phyloP scores from a whole-genome alignment of 2,888 invertebrate genomes.

The Caenorhabditis wallacei region DNA sequence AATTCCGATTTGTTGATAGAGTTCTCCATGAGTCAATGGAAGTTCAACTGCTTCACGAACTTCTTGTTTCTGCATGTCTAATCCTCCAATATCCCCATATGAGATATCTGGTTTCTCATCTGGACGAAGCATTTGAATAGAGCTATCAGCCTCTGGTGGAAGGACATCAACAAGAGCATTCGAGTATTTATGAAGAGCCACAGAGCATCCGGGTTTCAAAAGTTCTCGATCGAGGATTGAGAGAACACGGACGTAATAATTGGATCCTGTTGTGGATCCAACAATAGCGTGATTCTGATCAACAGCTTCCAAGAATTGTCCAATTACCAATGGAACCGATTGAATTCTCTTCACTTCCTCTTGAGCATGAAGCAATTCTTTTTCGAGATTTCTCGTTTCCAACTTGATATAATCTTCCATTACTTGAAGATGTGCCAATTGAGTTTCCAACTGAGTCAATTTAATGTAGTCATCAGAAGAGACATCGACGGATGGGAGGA shows the following conservation, averaged over 20 bases:
- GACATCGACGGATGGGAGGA: conserved; percentile 15
- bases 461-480: conserved; percentile 52
- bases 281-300: conserved; percentile 99
- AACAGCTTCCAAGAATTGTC: conserved; percentile 98
- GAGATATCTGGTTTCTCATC: conserved; percentile 90
- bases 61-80: conserved; percentile 99
- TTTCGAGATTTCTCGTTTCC: conserved; percentile 98
- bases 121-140: conserved; percentile 97
- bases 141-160: conserved; percentile 98
- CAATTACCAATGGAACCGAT: conserved; percentile 98
- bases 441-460: conserved; percentile 88
- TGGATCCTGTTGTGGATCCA: conserved; percentile 97
- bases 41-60: conserved; percentile 98
- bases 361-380: conserved; percentile 98
- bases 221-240: conserved; percentile 98
- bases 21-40: conserved; percentile 97
- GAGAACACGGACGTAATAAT: conserved; percentile 98
- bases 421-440: conserved; percentile 96
- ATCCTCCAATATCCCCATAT: conserved; percentile 98
- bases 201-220: conserved; percentile 97
- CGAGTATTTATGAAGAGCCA: conserved; percentile 98
- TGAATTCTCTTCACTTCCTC: conserved; percentile 95
- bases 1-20: conserved; percentile 97
- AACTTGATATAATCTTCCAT: conserved; percentile 99
- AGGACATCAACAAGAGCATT: conserved; percentile 99